Percentiles rank a stretch among this genome's conserved stretches.
Conservation (phyloP, 2,113 vertebrate genomes). For the Burhinus oedicnemus region DNA sequence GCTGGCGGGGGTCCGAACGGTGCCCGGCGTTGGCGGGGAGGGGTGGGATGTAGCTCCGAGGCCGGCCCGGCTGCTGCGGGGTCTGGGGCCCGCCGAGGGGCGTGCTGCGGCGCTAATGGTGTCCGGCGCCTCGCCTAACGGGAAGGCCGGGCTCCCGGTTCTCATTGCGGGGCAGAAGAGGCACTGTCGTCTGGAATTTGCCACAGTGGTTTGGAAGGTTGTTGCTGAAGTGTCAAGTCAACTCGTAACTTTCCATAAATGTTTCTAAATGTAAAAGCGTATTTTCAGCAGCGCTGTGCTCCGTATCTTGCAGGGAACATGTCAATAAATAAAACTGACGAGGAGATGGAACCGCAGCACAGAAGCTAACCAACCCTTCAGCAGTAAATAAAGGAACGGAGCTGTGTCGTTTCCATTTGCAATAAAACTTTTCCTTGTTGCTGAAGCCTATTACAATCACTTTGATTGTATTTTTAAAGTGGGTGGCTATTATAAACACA, state of each 20-base stretch:
- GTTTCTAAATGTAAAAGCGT: neutral
- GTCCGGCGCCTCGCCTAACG: neutral
- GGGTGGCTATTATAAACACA: fast-evolving
- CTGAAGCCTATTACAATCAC: neutral
- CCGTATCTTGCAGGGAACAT: fast-evolving
- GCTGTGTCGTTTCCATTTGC: neutral
- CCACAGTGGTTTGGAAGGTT: neutral
- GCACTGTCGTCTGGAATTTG: fast-evolving
- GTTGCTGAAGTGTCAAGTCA: neutral
- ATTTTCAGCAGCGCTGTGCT: fast-evolving
- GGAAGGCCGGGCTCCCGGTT: neutral
- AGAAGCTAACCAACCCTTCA: neutral
- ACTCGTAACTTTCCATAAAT: fast-evolving
- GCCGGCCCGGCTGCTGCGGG: fast-evolving
- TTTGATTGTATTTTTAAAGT: neutral
- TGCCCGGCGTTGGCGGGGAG: neutral
- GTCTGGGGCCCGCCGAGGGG: neutral
- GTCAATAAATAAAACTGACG: neutral
- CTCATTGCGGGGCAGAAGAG: neutral
- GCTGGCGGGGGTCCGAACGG: no score
- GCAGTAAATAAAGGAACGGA: neutral
- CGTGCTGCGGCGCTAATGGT: fast-evolving
- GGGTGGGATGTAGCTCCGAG: neutral
- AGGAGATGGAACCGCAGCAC: neutral
- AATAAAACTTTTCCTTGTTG: neutral